Percentiles rank a stretch among this genome's conserved stretches.
Evolutionary conservation across 2,888 invertebrate species (phyloP).

Genomic region (Orthonychiurus folsomi): DNA sequence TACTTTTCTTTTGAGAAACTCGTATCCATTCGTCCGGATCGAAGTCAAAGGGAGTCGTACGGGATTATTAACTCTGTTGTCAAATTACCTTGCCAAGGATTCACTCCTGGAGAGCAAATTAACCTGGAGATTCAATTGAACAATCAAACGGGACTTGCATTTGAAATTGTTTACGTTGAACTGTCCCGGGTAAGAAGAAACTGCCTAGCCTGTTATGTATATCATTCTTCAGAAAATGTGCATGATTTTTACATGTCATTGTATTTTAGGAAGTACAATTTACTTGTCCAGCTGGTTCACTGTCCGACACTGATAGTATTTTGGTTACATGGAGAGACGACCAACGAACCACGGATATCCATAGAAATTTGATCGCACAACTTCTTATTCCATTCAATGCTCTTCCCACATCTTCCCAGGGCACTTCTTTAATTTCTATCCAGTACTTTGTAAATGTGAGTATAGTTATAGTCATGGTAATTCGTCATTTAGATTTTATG

Average conservation of each 20-base stretch:
- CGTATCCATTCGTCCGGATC: neutral
- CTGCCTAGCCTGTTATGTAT: too few species aligned
- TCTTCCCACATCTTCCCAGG: neutral
- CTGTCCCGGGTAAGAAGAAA: neutral
- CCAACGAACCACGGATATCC: too few species aligned
- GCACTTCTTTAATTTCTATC: neutral
- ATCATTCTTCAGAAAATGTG: neutral
- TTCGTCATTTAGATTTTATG: neutral
- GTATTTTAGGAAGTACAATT: neutral
- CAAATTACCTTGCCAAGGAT: neutral
- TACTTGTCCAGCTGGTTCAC: neutral
- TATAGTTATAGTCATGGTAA: too few species aligned
- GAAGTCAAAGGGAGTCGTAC: neutral
- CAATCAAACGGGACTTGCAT: neutral
- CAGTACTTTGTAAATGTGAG: neutral
- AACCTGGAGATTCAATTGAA: neutral
- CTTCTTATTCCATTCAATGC: neutral
- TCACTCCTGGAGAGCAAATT: neutral
- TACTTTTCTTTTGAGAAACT: conserved; percentile 1
- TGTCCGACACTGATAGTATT: too few species aligned
- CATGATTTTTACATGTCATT: neutral
- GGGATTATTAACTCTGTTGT: neutral
- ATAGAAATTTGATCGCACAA: too few species aligned
- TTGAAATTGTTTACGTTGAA: neutral
- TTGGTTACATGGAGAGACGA: too few species aligned